Conservation (phyloP, 2,113 vertebrate genomes). For the Ifrita kowaldi region DNA sequence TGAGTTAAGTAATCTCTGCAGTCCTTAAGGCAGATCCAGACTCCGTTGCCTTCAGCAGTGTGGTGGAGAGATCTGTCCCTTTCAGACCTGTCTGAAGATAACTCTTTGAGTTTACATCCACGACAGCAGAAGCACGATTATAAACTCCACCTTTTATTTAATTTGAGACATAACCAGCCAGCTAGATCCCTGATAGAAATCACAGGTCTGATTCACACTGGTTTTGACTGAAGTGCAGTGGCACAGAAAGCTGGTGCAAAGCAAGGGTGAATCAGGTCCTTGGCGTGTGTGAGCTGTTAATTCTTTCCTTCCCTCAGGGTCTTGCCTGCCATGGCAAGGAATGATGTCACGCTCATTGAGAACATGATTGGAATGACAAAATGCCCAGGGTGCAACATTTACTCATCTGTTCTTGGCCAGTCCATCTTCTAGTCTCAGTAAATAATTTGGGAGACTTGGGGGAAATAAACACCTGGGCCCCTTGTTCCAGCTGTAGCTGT, state of each 20-base stretch:
- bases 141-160: not conserved
- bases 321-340: not conserved
- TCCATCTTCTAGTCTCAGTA: not conserved
- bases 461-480: not conserved
- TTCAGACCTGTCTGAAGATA: not conserved
- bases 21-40: not conserved
- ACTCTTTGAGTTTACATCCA: not conserved
- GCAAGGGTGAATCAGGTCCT: not conserved
- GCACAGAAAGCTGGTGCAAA: not conserved
- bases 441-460: not conserved
- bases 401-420: not conserved
- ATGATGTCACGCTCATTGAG: not conserved
- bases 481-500: not conserved
- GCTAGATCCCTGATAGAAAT: not conserved
- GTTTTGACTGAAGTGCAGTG: not conserved
- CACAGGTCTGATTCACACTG: not conserved
- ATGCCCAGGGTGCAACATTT: not conserved
- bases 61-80: not conserved
- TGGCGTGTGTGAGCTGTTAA: not conserved
- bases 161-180: not conserved
- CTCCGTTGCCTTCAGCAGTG: accelerated
- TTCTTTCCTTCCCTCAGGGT: not conserved
- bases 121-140: accelerated
- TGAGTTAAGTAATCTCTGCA: not conserved
- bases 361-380: not conserved